A percentile compares a stretch with the other conserved stretches of the same genome.
phyloP scores from a whole-genome alignment of 37 sponge, comb jelly and placozoan species.

The Agelas oroides region DNA sequence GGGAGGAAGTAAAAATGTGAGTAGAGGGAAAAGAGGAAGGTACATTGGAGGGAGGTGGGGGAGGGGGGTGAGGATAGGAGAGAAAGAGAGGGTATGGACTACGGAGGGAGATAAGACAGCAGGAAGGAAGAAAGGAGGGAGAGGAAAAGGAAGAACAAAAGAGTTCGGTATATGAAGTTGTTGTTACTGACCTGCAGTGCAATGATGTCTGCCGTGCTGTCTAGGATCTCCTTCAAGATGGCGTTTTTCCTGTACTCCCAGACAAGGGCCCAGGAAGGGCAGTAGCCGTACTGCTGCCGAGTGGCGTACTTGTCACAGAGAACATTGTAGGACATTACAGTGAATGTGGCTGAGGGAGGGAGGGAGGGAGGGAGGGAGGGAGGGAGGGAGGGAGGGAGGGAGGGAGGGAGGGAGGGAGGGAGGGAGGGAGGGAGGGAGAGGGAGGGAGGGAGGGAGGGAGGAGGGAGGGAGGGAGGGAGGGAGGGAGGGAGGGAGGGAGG shows the following conservation, averaged over 20 bases:
- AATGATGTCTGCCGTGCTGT: slow-evolving; percentile 87
- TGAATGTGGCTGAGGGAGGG: slow-evolving; percentile 61
- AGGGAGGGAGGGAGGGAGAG: not conserved
- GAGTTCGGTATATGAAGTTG: not conserved
- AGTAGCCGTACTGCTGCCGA: slow-evolving; percentile 92
- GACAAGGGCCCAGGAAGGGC: slow-evolving; percentile 91
- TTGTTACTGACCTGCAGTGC: slow-evolving; percentile 71
- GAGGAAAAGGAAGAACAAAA: not conserved
- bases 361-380: not conserved
- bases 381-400: slow-evolving; percentile 19
- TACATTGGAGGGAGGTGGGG: no score
- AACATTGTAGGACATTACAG: slow-evolving; percentile 93
- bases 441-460: not conserved
- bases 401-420: slow-evolving; percentile 10
- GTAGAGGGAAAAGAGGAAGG: not conserved
- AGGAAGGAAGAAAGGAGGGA: not conserved
- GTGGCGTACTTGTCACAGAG: slow-evolving; percentile 94
- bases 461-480: not conserved
- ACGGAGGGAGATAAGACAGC: not conserved
- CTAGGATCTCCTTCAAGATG: slow-evolving; percentile 86
- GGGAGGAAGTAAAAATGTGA: not conserved
- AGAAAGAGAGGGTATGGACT: not conserved
- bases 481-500: not conserved
- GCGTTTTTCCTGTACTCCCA: slow-evolving; percentile 91
- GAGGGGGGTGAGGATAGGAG: not conserved